Conservation (phyloP, 1,140 invertebrate genomes). For the Scaptomyza montana region DNA sequence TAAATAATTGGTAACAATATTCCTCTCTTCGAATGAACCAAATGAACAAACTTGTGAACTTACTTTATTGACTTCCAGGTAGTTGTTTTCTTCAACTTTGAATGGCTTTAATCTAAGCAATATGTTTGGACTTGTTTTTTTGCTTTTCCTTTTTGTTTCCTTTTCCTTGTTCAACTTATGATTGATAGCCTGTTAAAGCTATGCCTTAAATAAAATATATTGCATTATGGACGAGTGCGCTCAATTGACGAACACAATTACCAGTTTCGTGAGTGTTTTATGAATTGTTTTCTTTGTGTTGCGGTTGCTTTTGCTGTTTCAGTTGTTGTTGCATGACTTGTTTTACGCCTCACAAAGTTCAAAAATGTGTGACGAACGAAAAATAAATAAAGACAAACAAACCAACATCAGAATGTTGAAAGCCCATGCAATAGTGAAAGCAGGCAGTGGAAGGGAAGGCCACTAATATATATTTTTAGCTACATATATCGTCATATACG, state of each 20-base stretch:
- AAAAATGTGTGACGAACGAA: neutral
- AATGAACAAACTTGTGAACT: neutral
- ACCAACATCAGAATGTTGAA: constrained; percentile 47
- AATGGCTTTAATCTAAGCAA: too few species aligned
- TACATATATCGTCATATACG: too few species aligned
- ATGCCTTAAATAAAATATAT: neutral
- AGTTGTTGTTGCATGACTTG: constrained; percentile 40
- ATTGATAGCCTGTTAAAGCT: neutral
- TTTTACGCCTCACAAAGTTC: constrained; percentile 61
- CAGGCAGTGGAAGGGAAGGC: constrained; percentile 19
- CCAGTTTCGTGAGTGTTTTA: constrained; percentile 29
- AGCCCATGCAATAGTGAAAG: constrained; percentile 24
- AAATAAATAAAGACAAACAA: constrained; percentile 43
- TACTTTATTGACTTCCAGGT: neutral
- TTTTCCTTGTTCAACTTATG: too few species aligned
- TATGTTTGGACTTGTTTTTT: too few species aligned
- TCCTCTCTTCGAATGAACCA: neutral
- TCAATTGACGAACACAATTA: constrained; percentile 6
- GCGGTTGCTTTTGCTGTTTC: neutral
- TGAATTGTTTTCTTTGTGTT: constrained; percentile 27
- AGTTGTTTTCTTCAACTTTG: neutral
- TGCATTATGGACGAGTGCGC: neutral
- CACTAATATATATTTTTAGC: constrained; percentile 36
- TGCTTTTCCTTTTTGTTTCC: too few species aligned
- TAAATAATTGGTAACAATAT: neutral